Percentiles rank a stretch among this genome's conserved stretches.
Evolutionary conservation across 2,113 vertebrate species (phyloP).

Genomic region (Planiliza haematocheilus): DNA sequence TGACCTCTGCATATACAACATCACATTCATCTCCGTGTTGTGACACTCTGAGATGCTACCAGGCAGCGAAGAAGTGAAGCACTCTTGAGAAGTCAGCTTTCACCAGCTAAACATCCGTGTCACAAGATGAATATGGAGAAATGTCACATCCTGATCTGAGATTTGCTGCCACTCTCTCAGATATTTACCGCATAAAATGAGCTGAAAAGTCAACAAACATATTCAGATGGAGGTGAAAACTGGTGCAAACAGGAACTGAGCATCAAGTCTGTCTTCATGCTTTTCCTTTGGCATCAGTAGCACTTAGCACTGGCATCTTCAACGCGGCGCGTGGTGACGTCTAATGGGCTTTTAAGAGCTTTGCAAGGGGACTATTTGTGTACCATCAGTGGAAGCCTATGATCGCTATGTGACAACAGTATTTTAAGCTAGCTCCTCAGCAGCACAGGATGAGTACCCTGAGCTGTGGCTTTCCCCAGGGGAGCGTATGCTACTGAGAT

Average conservation of each 20-base stretch:
- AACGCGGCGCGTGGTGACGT: slow-evolving; percentile 72
- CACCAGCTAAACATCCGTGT: slow-evolving; percentile 58
- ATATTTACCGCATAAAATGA: slow-evolving; percentile 76
- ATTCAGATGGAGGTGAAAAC: slow-evolving; percentile 51
- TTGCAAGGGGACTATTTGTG: slow-evolving; percentile 81
- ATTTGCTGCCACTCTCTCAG: slow-evolving; percentile 64
- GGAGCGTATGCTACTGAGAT: slow-evolving; percentile 75
- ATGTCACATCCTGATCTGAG: slow-evolving; percentile 72
- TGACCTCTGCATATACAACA: slow-evolving; percentile 57
- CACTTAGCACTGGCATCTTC: slow-evolving; percentile 78
- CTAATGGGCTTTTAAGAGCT: slow-evolving; percentile 82
- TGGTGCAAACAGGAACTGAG: slow-evolving; percentile 62
- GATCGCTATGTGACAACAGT: slow-evolving; percentile 82
- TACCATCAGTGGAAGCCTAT: slow-evolving; percentile 74
- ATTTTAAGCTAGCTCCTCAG: slow-evolving; percentile 71
- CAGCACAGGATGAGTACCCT: slow-evolving; percentile 70
- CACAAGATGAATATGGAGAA: slow-evolving; percentile 48
- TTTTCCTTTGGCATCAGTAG: slow-evolving; percentile 80
- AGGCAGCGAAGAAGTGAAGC: slow-evolving; percentile 33
- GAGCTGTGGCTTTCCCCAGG: slow-evolving; percentile 71
- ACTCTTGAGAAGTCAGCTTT: slow-evolving; percentile 47
- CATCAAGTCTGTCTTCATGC: slow-evolving; percentile 72
- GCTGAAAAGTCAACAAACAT: slow-evolving; percentile 80
- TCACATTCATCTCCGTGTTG: slow-evolving; percentile 20
- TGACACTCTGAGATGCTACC: slow-evolving; percentile 17